phyloP scores from a whole-genome alignment of 2,797 vertebrate genomes.

The Enteromius viviparus region DNA sequence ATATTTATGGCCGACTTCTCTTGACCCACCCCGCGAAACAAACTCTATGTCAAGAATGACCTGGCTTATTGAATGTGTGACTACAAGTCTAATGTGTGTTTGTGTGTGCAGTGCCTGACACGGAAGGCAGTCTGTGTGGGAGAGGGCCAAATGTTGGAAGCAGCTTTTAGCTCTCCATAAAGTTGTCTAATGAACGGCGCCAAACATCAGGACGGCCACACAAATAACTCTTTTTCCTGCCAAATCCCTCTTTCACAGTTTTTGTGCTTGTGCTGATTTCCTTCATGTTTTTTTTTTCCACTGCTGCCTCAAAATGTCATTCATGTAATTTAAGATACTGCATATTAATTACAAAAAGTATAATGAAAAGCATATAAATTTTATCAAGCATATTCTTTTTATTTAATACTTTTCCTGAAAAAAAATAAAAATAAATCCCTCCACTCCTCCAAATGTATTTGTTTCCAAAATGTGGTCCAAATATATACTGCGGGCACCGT shows the following conservation, averaged over 20 bases:
- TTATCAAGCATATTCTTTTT: neutral
- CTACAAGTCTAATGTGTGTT: constrained; percentile 34
- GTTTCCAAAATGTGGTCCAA: neutral
- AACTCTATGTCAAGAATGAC: constrained; percentile 36
- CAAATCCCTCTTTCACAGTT: constrained; percentile 42
- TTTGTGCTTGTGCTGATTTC: neutral
- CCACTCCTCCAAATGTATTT: neutral
- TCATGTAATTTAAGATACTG: neutral
- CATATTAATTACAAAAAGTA: neutral
- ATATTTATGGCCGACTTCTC: constrained; percentile 33
- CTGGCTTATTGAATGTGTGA: constrained; percentile 36
- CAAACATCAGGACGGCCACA: constrained; percentile 69
- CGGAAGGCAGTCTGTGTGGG: constrained; percentile 58
- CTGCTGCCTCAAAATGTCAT: neutral
- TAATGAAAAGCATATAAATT: neutral
- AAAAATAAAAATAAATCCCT: neutral
- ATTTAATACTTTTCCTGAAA: neutral
- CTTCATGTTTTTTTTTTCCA: neutral
- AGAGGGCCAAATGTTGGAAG: constrained; percentile 58
- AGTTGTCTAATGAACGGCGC: constrained; percentile 71
- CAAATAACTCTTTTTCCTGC: constrained; percentile 64
- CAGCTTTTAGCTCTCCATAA: constrained; percentile 72
- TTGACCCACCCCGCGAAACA: constrained; percentile 32
- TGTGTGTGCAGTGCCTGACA: constrained; percentile 43
- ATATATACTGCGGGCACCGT: neutral